phyloP scores from a whole-genome alignment of 2,888 invertebrate species.

The Metellina segmentata region DNA sequence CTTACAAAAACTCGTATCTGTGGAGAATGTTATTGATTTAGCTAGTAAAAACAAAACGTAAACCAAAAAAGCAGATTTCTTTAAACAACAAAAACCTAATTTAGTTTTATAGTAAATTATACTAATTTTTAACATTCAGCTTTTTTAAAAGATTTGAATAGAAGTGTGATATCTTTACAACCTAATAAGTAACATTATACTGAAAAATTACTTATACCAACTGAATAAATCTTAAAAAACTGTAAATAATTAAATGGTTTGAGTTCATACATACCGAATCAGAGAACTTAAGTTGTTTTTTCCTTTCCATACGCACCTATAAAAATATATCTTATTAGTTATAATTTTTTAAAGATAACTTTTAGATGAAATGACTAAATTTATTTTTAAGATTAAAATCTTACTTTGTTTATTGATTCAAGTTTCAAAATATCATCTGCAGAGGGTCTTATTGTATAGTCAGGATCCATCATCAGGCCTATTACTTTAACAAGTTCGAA shows the following conservation, averaged over 20 bases:
- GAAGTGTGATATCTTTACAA: too few relatives aligned
- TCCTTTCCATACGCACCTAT: slow-evolving; percentile 14
- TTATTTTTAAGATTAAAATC: background rate
- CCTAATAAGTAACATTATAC: too few relatives aligned
- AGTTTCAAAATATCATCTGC: slow-evolving; percentile 82
- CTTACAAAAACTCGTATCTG: too few relatives aligned
- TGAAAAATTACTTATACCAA: too few relatives aligned
- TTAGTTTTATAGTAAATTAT: too few relatives aligned
- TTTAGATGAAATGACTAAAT: background rate
- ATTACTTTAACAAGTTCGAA: slow-evolving; percentile 83
- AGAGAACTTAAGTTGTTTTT: background rate
- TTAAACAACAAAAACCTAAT: too few relatives aligned
- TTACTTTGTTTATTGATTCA: slow-evolving; percentile 56
- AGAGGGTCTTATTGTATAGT: slow-evolving; percentile 83
- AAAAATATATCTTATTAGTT: slow-evolving; percentile 10
- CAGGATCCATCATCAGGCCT: slow-evolving; percentile 84
- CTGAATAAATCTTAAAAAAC: background rate
- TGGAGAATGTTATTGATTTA: too few relatives aligned
- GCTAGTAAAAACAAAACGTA: too few relatives aligned
- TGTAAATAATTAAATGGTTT: background rate
- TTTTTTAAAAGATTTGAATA: too few relatives aligned
- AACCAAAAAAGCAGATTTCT: too few relatives aligned
- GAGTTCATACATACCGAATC: slow-evolving; percentile 3
- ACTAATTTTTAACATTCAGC: too few relatives aligned
- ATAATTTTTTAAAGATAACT: background rate